A percentile compares a stretch with the other conserved stretches of the same genome.
phyloP scores from a whole-genome alignment of 2,797 vertebrate species.

The Hippoglossus hippoglossus region DNA sequence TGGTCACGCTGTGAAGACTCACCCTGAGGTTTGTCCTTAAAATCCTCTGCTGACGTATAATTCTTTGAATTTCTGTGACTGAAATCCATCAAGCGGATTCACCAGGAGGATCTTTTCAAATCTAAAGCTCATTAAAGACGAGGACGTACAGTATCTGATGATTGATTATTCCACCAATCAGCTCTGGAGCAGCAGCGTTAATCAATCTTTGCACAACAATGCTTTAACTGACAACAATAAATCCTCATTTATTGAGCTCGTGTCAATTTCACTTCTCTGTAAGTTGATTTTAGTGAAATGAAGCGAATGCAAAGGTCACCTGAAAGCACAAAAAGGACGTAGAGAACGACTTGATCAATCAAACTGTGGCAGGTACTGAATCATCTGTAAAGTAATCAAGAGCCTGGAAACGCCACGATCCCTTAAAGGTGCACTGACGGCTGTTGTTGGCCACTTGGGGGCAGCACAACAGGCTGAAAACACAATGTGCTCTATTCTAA shows the following conservation, averaged over 20 bases:
- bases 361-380: not conserved
- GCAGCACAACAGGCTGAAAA: too few relatives aligned
- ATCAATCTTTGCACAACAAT: constrained; percentile 14
- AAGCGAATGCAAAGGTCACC: constrained; percentile 1
- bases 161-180: constrained; percentile 31
- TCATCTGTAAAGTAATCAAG: too few relatives aligned
- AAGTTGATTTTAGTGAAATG: constrained; percentile 17
- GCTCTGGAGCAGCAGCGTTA: not conserved
- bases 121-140: constrained; percentile 17
- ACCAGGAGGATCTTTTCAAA: constrained; percentile 20
- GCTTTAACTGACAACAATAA: constrained; percentile 21
- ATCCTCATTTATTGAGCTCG: constrained; percentile 2
- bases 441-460: too few relatives aligned
- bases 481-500: too few relatives aligned
- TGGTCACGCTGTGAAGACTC: too few relatives aligned
- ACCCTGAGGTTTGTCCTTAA: not conserved
- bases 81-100: not conserved
- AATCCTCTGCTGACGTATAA: not conserved
- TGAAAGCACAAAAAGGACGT: not conserved
- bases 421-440: too few relatives aligned
- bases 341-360: constrained; percentile 4
- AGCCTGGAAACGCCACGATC: too few relatives aligned
- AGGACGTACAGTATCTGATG: constrained; percentile 4
- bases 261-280: not conserved
- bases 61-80: not conserved